Evolutionary conservation across 2,888 invertebrate species (phyloP), one percentile per base, ranked within the genome.

Genomic region (Eledone cirrhosa): DNA sequence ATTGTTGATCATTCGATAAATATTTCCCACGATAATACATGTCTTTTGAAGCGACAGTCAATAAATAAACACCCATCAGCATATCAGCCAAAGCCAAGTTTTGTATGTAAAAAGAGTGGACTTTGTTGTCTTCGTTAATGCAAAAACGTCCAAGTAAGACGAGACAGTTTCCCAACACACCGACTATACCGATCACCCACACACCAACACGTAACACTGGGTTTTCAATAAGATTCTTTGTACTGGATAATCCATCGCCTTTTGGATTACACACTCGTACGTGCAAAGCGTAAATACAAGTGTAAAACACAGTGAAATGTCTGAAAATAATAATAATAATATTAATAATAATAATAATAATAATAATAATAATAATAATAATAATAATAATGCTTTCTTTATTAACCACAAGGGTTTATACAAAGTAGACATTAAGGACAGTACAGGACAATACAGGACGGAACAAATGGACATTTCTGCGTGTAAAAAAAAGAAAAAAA

Each of bases 51-150:
- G 93, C 94, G 80, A 94, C 93, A 53, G 92, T 90, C 80, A 93
- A 91, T 79, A 94, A 89, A 87, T 93, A 94, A 63, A 93, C 87
- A 27, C 93, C 93, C 94, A 94, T 94, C 53, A 94, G 89, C 11
- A 94, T 90, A 86, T 94, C 94, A 33, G 93, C 93, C 78, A 93
- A 89, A 0, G 93, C 93, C 83, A 94, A 90, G 86, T 94, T 93
- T 83, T 93, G 92, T 81, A 94, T 91, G 88, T 93, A 93, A 29
- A 94, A 90, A 0, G 93, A 85, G 78, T 84, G 84, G 47, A 82
- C 82, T 48, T 82, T 83, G 69, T 84, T 84, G 79, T 83, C 83
- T 72, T 85, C 85, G 16, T 80, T 79, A 67, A 84, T 93, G 82
- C 93, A 93, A 33, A 93, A 93, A 4, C 92, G 92, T 13, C 84